Evolutionary conservation across 2,888 invertebrate genomes (phyloP).

Genomic region (Thymelicus lineola): DNA sequence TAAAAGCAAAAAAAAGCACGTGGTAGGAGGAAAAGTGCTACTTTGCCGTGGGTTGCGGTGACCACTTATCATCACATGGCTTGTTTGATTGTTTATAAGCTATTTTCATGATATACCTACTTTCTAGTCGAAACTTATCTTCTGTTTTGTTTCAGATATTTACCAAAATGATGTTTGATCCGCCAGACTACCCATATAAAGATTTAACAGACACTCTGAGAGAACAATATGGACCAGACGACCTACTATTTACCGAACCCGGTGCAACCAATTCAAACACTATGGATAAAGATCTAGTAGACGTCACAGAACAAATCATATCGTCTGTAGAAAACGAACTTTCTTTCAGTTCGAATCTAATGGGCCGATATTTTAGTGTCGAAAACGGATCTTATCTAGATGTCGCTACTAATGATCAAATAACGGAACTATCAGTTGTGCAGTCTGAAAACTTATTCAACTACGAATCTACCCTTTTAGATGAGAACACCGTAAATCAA

Average conservation of each 20-base stretch:
- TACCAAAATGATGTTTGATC: conserved; percentile 75
- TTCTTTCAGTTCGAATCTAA: conserved; percentile 64
- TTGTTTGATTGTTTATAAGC: no score
- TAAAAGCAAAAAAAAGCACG: no score
- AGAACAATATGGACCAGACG: conserved; percentile 66
- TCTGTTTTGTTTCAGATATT: conserved; percentile 43
- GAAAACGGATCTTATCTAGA: conserved; percentile 54
- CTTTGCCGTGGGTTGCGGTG: no score
- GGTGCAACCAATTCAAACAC: conserved; percentile 36
- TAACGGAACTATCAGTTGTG: conserved; percentile 59
- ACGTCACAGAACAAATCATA: conserved; percentile 54
- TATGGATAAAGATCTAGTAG: conserved; percentile 49
- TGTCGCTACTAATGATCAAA: conserved; percentile 47
- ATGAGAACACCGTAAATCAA: conserved; percentile 77
- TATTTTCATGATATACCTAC: no score
- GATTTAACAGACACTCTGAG: conserved; percentile 63
- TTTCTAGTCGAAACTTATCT: background rate
- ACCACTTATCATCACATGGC: no score
- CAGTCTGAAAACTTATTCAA: conserved; percentile 66
- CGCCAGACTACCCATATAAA: conserved; percentile 77
- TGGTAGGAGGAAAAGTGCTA: no score
- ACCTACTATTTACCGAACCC: conserved; percentile 59
- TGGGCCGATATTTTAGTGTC: conserved; percentile 64
- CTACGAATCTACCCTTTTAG: conserved; percentile 70
- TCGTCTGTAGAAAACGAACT: conserved; percentile 61